Evolutionary conservation across 2,888 invertebrate species (phyloP).

Genomic region (Eilema sororculum): DNA sequence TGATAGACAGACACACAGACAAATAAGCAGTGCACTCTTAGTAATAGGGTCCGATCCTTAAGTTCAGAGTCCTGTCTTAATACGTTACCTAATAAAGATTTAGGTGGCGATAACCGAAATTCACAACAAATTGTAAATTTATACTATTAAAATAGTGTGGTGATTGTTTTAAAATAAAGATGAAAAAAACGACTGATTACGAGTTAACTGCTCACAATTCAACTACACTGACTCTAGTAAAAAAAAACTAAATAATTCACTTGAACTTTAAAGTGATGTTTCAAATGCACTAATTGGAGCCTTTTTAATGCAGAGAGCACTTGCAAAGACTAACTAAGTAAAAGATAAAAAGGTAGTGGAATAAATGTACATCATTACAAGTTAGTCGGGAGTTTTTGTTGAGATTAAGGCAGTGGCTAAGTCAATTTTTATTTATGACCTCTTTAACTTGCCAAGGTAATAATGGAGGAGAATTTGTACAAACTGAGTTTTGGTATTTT

Average conservation of each 20-base stretch:
- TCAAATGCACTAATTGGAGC: background rate
- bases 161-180: too few species aligned
- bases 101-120: too few species aligned
- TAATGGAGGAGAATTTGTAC: conserved; percentile 21
- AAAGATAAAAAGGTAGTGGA: background rate
- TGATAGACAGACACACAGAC: too few species aligned
- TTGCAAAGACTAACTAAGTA: background rate
- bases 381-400: conserved; percentile 17
- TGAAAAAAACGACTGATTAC: too few species aligned
- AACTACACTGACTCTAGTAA: too few species aligned
- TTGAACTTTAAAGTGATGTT: background rate
- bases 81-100: too few species aligned
- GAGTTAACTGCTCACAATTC: too few species aligned
- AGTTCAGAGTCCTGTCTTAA: too few species aligned
- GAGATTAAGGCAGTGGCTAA: conserved; percentile 19
- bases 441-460: conserved; percentile 32
- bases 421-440: conserved; percentile 24
- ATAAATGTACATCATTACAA: conserved; percentile 13
- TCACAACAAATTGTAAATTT: too few species aligned
- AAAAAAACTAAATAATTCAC: background rate
- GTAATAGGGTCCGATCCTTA: too few species aligned
- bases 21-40: too few species aligned
- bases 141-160: too few species aligned
- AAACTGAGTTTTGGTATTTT: background rate
- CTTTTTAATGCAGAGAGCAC: background rate